A percentile compares a stretch with the other conserved stretches of the same genome.
These are phyloP conservation scores for Cantharis lateralis DNA, from an alignment of 2,888 invertebrate genomes.

Conservation along the genomic window DNA sequence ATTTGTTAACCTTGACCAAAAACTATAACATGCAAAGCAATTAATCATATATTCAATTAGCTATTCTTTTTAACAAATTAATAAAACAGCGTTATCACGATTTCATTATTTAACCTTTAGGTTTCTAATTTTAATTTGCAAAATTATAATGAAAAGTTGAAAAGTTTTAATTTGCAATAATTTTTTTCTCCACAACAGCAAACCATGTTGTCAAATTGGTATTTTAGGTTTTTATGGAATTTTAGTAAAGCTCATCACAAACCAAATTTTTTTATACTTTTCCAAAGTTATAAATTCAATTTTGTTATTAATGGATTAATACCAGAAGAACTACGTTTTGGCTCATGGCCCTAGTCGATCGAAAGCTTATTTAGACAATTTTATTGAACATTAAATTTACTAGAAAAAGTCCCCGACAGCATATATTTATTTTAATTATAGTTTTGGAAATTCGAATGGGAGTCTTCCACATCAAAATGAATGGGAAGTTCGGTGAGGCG, in stretches of 20 bases:
- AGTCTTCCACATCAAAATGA: no score
- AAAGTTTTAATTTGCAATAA: background rate
- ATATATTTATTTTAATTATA: no score
- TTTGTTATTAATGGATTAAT: no score
- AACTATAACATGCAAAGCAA: background rate
- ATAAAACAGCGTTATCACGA: background rate
- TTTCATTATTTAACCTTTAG: background rate
- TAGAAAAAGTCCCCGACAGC: no score
- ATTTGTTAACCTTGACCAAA: background rate
- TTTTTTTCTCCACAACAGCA: background rate
- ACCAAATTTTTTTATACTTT: background rate
- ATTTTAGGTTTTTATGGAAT: background rate
- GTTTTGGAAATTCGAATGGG: no score
- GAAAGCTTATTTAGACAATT: no score
- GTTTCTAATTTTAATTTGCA: background rate
- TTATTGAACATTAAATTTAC: no score
- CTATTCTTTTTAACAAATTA: background rate
- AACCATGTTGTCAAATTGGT: background rate
- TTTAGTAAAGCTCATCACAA: background rate
- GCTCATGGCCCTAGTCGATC: no score
- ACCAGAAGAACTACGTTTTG: no score
- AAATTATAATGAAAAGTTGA: background rate
- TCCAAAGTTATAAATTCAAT: no score
- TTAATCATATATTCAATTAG: background rate
- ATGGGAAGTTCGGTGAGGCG: no score